Evolutionary conservation across 2,113 vertebrate species (phyloP).

Genomic region (Nettapus auritus): DNA sequence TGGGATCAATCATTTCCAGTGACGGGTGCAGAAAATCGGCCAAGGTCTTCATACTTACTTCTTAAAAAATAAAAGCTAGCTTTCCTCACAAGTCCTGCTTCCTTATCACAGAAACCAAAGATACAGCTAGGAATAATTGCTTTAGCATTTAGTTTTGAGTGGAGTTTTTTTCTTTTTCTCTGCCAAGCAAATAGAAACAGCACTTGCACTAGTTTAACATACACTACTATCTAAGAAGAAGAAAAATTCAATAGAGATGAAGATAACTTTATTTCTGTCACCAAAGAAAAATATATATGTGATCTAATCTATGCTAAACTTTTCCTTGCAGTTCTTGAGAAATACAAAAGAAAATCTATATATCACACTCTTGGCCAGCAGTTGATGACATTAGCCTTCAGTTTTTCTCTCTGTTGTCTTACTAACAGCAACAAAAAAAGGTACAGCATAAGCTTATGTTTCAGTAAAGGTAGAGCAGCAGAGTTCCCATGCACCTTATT

Average conservation of each 20-base stretch:
- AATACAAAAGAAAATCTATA: constrained; percentile 28
- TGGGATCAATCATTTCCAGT: not conserved
- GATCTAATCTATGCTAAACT: constrained; percentile 40
- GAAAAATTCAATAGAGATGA: constrained; percentile 52
- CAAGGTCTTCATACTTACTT: not conserved
- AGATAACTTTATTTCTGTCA: constrained; percentile 39
- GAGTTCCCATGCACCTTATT: constrained; percentile 46
- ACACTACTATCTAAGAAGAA: not conserved
- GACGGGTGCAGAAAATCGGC: not conserved
- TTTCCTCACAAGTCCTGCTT: not conserved
- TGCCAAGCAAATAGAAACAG: constrained; percentile 41
- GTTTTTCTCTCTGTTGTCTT: constrained; percentile 45
- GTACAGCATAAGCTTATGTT: not conserved
- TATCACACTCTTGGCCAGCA: not conserved
- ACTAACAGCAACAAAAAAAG: constrained; percentile 33
- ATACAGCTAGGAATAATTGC: constrained; percentile 42
- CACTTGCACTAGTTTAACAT: constrained; percentile 30
- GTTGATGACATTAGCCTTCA: constrained; percentile 10
- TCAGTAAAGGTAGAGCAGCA: constrained; percentile 10
- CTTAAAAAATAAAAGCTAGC: not conserved
- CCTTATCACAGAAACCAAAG: not conserved
- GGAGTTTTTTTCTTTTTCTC: not conserved
- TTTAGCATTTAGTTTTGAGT: constrained; percentile 25
- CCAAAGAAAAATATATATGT: constrained; percentile 34
- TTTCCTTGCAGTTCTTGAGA: constrained; percentile 18